Evolutionary conservation across 2,113 vertebrate species (phyloP), one percentile per base, ranked within the genome.

Genomic region (Elgaria multicarinata): DNA sequence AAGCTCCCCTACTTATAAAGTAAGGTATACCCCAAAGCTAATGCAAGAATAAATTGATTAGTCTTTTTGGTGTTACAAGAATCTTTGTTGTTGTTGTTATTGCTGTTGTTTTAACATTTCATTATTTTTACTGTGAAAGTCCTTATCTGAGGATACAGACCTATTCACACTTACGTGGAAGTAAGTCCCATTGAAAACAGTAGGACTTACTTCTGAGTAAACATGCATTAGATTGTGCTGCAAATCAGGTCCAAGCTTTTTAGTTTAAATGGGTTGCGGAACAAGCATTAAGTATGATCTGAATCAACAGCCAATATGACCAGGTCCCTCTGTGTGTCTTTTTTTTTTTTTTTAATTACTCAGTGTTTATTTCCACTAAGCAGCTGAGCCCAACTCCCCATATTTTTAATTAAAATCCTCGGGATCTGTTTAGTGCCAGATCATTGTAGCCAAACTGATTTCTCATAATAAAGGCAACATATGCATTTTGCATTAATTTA

Each of bases 361-460:
- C 9, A 31, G 53, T 71, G 50, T 62, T 55, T 58, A 80, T 85
- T 85, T 71, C 46, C 31, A n/a, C 10, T 16, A 12, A 39, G n/a
- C 64, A 33, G 46, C 33, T 46, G 75, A 85, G 89, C 39, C 74
- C 14, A 31, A 90, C 26, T 7, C 31, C 39, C 53, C 39, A 42
- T 42, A 16, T 64, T 64, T 71, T 83, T 89, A 83, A 74, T 89
- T 83, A 89, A 83, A 83, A 76, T 42, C 7, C 42, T 10, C 39
- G 53, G n/a, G 84, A 26, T 33, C 33, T 86, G 71, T 82, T 72
- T 74, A 22, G 22, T 58, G 74, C n/a, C 28, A 82, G 39, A 42
- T 71, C 55, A 81, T 42, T 62, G 87, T 74, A 83, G 69, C 78
- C 42, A 46, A 88, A 62, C 53, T 7, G 20, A 74, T 14, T 46